phyloP scores from a whole-genome alignment of 2,888 invertebrate genomes.

The Bombyx huttoni region DNA sequence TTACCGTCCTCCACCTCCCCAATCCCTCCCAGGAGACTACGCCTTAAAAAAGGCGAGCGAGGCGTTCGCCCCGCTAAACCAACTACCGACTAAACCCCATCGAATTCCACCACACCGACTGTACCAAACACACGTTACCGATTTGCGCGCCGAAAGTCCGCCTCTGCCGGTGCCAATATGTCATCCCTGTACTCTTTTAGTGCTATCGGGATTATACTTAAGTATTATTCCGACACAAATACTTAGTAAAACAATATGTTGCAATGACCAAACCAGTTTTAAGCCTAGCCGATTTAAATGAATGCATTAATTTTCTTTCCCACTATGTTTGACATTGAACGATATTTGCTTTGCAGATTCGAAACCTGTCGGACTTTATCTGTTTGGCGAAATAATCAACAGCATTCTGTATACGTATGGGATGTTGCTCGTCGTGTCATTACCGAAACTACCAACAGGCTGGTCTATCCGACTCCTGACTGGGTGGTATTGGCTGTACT shows the following conservation, averaged over 20 bases:
- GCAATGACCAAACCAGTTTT: too few relatives aligned
- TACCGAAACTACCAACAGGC: slow-evolving; percentile 82
- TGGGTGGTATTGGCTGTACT: slow-evolving; percentile 91
- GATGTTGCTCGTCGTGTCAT: slow-evolving; percentile 84
- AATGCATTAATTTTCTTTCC: not conserved
- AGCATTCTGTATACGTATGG: slow-evolving; percentile 85
- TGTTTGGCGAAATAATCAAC: slow-evolving; percentile 81
- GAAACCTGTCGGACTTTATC: slow-evolving; percentile 71
- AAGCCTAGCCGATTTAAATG: not conserved
- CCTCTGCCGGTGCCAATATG: too few relatives aligned
- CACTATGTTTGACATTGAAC: not conserved
- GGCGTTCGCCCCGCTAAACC: too few relatives aligned
- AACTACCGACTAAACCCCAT: too few relatives aligned
- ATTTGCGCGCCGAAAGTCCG: too few relatives aligned
- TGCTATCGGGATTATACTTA: too few relatives aligned
- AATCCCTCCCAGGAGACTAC: too few relatives aligned
- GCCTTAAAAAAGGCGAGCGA: too few relatives aligned
- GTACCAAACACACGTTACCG: too few relatives aligned
- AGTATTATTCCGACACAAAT: not conserved
- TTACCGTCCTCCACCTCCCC: too few relatives aligned
- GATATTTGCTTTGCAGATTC: slow-evolving; percentile 38
- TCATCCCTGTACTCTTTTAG: too few relatives aligned
- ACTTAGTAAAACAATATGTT: not conserved
- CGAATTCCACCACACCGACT: too few relatives aligned
- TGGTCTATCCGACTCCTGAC: slow-evolving; percentile 87